Percentiles rank a stretch among this genome's conserved stretches.
Evolutionary conservation across 2,113 vertebrate species (phyloP).

Genomic region (Zeus faber): DNA sequence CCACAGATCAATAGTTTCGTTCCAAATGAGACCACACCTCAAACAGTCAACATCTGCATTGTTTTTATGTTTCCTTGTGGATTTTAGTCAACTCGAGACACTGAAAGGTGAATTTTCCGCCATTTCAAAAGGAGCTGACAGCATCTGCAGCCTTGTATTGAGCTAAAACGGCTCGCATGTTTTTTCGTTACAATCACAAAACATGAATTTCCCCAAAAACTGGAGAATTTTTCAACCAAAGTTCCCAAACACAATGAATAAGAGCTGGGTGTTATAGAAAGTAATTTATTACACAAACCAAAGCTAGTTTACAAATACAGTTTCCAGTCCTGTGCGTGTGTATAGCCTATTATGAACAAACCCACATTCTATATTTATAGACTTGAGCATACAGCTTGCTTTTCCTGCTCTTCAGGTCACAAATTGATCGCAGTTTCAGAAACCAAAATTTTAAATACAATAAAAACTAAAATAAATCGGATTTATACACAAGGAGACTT

Average conservation of each 20-base stretch:
- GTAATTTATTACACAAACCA: conserved; percentile 83
- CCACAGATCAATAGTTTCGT: too few relatives aligned
- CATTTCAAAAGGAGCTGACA: too few relatives aligned
- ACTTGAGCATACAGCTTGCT: conserved; percentile 72
- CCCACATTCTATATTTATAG: conserved; percentile 73
- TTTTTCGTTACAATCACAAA: too few relatives aligned
- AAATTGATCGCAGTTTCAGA: conserved; percentile 41
- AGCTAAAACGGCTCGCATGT: too few relatives aligned
- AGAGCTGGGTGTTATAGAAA: conserved; percentile 68
- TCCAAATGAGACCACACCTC: too few relatives aligned
- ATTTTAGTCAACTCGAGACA: too few relatives aligned
- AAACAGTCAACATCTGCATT: too few relatives aligned
- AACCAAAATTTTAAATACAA: conserved; percentile 62
- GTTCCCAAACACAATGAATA: conserved; percentile 38
- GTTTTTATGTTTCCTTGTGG: too few relatives aligned
- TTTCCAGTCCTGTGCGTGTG: conserved; percentile 76
- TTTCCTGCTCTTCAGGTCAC: conserved; percentile 56
- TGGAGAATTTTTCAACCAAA: too few relatives aligned
- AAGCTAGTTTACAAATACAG: conserved; percentile 79
- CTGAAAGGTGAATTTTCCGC: too few relatives aligned
- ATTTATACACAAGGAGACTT: conserved; percentile 59
- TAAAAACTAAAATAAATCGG: conserved; percentile 57
- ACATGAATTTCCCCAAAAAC: too few relatives aligned
- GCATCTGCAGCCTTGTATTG: too few relatives aligned
- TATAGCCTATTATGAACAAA: conserved; percentile 66